Evolutionary conservation across 2,888 invertebrate species (phyloP), one percentile per base, ranked within the genome.

Genomic region (Drosophila subsilvestris): DNA sequence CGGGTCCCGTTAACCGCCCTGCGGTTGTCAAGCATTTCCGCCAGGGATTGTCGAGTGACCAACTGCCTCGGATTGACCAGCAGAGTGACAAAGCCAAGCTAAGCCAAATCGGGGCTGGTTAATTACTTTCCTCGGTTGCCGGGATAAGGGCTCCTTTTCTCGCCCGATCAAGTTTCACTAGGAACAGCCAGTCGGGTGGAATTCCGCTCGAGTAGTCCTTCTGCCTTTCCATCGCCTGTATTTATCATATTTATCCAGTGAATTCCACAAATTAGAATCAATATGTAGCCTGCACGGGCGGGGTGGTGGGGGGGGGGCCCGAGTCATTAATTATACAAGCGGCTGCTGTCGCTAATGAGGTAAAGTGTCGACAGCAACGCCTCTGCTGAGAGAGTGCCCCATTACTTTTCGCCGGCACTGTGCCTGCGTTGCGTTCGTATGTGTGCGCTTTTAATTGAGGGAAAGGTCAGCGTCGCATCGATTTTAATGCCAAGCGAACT

Each of bases 381-480:
- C 70, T 63, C 63, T 45, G 58, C 55, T 44, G 68, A 49, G 49
- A 62, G 22, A 44, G 66, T 32, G 68, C 44, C 17, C 29, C 73
- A 83, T 73, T 86, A 75, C 80, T 75, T 61, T 54, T 58, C 68
- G 49, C 63, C 50, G 18, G 53, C 78, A 80, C 86, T 80, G 76
- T 79, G 20, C 37, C 56, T 18, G 32, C 1, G 32, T 4, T 37
- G 18, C 54, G 8, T 57, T 44, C 43, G 42, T 53, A 29, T 37
- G 50, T 61, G 45, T 58, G 29, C 37, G 71, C 56, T 69, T 75
- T 65, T 82, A 86, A 88, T 83, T 83, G 88, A 83, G 86, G 80
- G 76, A 83, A 83, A 83, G 83, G 83, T 83, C 83, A 86, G 74
- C 80, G 62, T 60, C 65, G 83, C 83, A 88, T 83, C 83, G 88